Base-by-base conservation (phyloP, 2,113 vertebrate species). In the Pholis gunnellus region DNA sequence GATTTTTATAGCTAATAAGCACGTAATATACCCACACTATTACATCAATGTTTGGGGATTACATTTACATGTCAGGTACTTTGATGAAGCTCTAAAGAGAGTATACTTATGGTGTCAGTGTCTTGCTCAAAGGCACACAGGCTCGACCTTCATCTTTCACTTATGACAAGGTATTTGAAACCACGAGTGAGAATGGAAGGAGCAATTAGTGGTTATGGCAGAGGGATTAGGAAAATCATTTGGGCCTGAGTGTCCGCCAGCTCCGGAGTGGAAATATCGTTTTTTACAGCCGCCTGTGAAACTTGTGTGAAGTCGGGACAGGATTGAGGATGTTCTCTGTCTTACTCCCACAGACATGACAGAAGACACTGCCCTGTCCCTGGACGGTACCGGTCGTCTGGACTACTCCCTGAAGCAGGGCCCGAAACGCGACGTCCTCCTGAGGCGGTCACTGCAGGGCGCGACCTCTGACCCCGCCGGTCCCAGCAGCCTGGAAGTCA, bases 371-470 rank as follows among this genome's bases (percentile, higher is more conserved):
- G 98, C 98, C 71, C 72, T 99, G 75, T 97, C 97, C 0, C 92
- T 99, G 63, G 97, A 98, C 57, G 98, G 98, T 31, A 97, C 94
- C 70, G 97, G 98, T 0, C 96, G 96, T 1, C 94, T 99, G 20
- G 98, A 99, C 87, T 99, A 97, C 91, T 88, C 95, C 66, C 81
- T 99, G 89, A 98, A 96, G 77, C 95, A 96, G 72, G 96, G 90
- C 27, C 94, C 94, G 69, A 99, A 96, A 83, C 93, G 97, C 0
- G 98, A 99, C n/a, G 88, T 95, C 76, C 77, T 97, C 90, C 87
- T 99, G 81, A 92, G 88, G 0, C 94, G 83, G 0, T 83, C 93
- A 11, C 72, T 94, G 6, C 89, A 90, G 69, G 94, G 89, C 0
- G 74, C 34, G 0, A 50, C 64, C 40, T 25, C 38, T 0, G 92